Percentiles rank a stretch among this genome's conserved stretches.
These are phyloP conservation scores for Hirundo rustica DNA, from an alignment of 2,797 vertebrate species.

Conservation along the genomic window DNA sequence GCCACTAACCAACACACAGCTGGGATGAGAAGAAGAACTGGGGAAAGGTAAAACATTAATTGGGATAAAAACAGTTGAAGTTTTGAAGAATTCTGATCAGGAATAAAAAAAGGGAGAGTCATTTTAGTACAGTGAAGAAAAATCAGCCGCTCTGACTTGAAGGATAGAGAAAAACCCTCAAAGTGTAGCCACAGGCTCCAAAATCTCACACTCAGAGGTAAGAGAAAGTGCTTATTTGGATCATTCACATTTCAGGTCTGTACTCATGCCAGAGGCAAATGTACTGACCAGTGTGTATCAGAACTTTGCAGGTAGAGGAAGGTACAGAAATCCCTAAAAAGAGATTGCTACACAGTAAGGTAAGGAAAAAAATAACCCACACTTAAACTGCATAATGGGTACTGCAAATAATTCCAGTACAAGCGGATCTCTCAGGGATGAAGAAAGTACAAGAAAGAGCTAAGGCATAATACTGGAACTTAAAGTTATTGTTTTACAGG, in stretches of 20 bases:
- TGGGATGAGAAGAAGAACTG: background rate
- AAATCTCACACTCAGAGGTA: background rate
- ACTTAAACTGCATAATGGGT: background rate
- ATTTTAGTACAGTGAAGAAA: background rate
- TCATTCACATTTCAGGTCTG: background rate
- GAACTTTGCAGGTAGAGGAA: background rate
- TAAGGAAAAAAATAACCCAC: background rate
- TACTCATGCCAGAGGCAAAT: background rate
- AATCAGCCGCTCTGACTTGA: background rate
- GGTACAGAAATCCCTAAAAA: background rate
- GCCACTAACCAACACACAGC: background rate
- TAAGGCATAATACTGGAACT: background rate
- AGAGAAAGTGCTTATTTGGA: background rate
- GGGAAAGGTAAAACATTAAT: background rate
- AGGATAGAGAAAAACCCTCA: rapidly evolving
- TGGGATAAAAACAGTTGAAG: background rate
- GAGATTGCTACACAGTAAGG: background rate
- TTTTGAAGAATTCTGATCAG: background rate
- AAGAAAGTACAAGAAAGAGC: background rate
- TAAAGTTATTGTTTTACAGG: background rate
- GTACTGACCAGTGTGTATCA: background rate
- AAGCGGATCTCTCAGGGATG: background rate
- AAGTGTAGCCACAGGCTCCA: background rate
- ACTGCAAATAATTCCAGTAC: background rate
- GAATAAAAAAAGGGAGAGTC: background rate